Percentiles rank a stretch among this genome's conserved stretches.
Evolutionary conservation across 2,888 invertebrate genomes (phyloP).

Genomic region (Protula sp.): DNA sequence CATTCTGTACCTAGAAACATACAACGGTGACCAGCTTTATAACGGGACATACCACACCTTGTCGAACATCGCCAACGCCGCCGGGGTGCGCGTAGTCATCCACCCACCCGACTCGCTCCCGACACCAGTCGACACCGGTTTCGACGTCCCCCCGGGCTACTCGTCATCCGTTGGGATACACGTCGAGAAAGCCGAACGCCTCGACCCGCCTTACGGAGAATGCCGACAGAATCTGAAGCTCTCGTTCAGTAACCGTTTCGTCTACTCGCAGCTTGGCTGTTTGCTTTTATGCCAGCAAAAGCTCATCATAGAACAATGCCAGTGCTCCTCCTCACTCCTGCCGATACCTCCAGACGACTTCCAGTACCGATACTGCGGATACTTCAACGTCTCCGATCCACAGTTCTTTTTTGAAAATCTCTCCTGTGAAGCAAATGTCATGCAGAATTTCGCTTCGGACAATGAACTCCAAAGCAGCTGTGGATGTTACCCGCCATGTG

Average conservation of each 20-base stretch:
- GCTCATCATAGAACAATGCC: slow-evolving; percentile 7
- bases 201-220: slow-evolving; percentile 7
- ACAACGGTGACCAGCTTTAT: slow-evolving; percentile 35
- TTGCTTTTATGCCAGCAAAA: slow-evolving; percentile 6
- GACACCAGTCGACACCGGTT: slow-evolving; percentile 44
- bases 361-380: slow-evolving; percentile 4
- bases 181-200: neutral
- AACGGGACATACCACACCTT: slow-evolving; percentile 41
- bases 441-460: slow-evolving; percentile 2
- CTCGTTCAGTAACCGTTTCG: neutral
- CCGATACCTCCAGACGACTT: neutral
- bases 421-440: slow-evolving; percentile 4
- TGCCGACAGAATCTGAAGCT: slow-evolving; percentile 1
- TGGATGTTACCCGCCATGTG: slow-evolving; percentile 8
- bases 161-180: slow-evolving; percentile 28
- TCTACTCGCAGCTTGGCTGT: slow-evolving; percentile 9
- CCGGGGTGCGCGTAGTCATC: slow-evolving; percentile 43
- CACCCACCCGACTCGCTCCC: slow-evolving; percentile 48
- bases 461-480: neutral
- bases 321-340: slow-evolving; percentile 8
- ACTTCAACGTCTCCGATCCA: slow-evolving; percentile 4
- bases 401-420: slow-evolving; percentile 6
- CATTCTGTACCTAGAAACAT: slow-evolving; percentile 44
- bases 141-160: slow-evolving; percentile 47
- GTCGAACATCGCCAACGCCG: slow-evolving; percentile 41